A percentile compares a stretch with the other conserved stretches of the same genome.
These are phyloP conservation scores for Paramormyrops hopkinsi DNA, from an alignment of 2,797 vertebrate genomes.

Conservation along the genomic window DNA sequence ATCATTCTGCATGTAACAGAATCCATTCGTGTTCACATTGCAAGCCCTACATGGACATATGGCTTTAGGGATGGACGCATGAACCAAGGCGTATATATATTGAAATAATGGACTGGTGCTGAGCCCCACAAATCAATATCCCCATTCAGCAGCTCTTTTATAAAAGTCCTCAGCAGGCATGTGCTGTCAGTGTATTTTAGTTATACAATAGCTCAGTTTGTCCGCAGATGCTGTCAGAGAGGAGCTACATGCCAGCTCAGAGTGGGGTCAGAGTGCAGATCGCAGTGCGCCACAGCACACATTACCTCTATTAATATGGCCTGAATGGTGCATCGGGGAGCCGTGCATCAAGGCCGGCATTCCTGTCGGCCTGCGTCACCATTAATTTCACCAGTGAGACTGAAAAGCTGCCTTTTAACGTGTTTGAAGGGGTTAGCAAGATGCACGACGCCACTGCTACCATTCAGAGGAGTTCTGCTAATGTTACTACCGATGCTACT, in stretches of 20 bases:
- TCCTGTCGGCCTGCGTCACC: background rate
- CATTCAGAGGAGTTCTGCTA: background rate
- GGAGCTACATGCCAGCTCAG: background rate
- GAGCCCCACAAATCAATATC: background rate
- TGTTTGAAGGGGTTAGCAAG: background rate
- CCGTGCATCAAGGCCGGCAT: background rate
- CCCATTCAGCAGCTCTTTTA: background rate
- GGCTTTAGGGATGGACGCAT: background rate
- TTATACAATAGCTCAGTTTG: background rate
- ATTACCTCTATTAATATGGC: slow-evolving; percentile 9
- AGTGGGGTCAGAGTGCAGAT: slow-evolving; percentile 13
- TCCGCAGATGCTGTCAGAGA: background rate
- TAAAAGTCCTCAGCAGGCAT: background rate
- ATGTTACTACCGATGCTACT: background rate
- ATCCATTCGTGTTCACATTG: background rate
- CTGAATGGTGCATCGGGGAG: background rate
- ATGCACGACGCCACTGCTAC: background rate
- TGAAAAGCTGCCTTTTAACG: background rate
- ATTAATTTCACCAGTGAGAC: background rate
- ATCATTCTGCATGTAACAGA: background rate
- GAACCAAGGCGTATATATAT: background rate
- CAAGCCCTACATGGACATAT: background rate
- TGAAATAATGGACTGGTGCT: background rate
- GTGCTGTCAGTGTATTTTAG: background rate
- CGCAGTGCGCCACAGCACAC: background rate